These are phyloP conservation scores for Carassius auratus DNA, from an alignment of 2,113 vertebrate species.

Conservation along the genomic window DNA sequence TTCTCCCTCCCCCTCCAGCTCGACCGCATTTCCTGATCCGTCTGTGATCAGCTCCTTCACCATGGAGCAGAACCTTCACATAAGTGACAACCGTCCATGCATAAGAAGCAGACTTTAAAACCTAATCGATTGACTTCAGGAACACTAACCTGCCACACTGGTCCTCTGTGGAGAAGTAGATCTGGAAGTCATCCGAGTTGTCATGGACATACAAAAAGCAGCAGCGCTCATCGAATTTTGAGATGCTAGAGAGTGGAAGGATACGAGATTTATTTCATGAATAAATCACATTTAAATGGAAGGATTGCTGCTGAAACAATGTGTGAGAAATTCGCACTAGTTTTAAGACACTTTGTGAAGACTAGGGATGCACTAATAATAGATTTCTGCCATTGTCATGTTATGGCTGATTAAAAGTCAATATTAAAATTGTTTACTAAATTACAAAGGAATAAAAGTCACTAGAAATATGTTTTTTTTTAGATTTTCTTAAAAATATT, in stretches of 20 bases:
- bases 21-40: slow-evolving; percentile 78
- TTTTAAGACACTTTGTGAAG: no score
- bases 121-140: not conserved
- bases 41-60: slow-evolving; percentile 91
- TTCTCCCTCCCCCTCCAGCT: slow-evolving; percentile 86
- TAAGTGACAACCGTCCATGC: not conserved
- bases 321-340: no score
- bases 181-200: slow-evolving; percentile 96
- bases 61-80: slow-evolving; percentile 86
- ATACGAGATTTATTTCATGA: not conserved
- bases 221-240: slow-evolving; percentile 93
- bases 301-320: not conserved
- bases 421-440: no score
- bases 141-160: slow-evolving; percentile 87
- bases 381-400: not conserved
- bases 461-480: no score
- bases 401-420: not conserved
- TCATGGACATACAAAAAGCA: slow-evolving; percentile 95
- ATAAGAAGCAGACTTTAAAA: not conserved
- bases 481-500: no score
- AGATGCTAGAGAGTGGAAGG: slow-evolving; percentile 78
- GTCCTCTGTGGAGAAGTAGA: slow-evolving; percentile 93
- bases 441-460: not conserved
- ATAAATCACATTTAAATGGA: not conserved
- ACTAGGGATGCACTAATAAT: no score